phyloP scores from a whole-genome alignment of 1,140 invertebrate species.

The Drosophila tristis region DNA sequence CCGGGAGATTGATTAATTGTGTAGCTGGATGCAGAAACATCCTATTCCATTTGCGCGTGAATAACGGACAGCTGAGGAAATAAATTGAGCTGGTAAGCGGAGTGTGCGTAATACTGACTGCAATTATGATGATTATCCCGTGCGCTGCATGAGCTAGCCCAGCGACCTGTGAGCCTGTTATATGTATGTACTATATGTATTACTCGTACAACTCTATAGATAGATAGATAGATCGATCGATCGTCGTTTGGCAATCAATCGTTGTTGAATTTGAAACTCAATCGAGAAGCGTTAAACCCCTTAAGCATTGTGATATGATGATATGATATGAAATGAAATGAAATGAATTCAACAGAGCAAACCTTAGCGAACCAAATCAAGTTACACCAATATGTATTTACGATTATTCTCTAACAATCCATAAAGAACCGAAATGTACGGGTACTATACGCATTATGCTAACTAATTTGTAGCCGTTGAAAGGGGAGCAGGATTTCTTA shows the following conservation, averaged over 20 bases:
- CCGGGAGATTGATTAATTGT: slow-evolving; percentile 16
- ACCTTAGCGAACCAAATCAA: slow-evolving; percentile 11
- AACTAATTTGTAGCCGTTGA: no score
- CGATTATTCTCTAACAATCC: not conserved
- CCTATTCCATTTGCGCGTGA: no score
- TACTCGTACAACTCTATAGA: slow-evolving; percentile 15
- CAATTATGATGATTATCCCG: slow-evolving; percentile 28
- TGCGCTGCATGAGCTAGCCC: slow-evolving; percentile 16
- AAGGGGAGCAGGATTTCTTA: no score
- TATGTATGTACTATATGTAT: not conserved
- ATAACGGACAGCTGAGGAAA: no score
- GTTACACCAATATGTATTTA: slow-evolving; percentile 49
- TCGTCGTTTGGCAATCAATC: slow-evolving; percentile 60
- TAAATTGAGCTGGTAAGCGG: not conserved
- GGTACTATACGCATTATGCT: no score
- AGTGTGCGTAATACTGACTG: not conserved
- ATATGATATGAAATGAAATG: slow-evolving; percentile 18
- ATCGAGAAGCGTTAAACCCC: slow-evolving; percentile 18
- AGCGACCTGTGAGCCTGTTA: slow-evolving; percentile 22
- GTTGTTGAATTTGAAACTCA: slow-evolving; percentile 42
- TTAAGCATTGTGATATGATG: slow-evolving; percentile 68
- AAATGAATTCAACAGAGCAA: slow-evolving; percentile 13
- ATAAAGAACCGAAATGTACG: no score
- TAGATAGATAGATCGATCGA: slow-evolving; percentile 30
- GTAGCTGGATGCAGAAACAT: not conserved